Percentiles rank a stretch among this genome's conserved stretches.
Evolutionary conservation across 1,140 invertebrate species (phyloP).

Genomic region (Belonocnema kinseyi): DNA sequence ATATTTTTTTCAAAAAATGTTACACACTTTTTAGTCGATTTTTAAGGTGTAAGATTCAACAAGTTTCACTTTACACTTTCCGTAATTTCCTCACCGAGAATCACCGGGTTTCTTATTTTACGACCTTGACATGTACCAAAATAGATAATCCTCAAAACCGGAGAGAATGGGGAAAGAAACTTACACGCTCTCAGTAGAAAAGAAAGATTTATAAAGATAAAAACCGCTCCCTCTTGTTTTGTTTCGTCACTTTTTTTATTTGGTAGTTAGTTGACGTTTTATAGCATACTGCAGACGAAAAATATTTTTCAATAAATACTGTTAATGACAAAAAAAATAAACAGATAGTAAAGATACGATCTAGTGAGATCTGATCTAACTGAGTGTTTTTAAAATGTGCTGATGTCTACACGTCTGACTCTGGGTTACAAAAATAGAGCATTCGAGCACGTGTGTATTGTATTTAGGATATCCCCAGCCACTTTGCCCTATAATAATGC

Average conservation of each 20-base stretch:
- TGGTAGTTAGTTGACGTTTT: background rate
- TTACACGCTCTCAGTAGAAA: background rate
- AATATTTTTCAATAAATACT: background rate
- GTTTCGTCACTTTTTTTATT: background rate
- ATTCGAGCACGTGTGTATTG: slow-evolving; percentile 22
- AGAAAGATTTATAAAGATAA: background rate
- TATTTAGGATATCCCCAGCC: background rate
- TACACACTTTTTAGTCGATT: background rate
- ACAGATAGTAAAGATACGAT: background rate
- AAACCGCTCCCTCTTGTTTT: background rate
- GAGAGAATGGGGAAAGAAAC: background rate
- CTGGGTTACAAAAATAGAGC: slow-evolving; percentile 25
- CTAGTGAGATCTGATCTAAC: background rate
- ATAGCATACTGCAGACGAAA: background rate
- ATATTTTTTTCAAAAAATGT: too few species aligned
- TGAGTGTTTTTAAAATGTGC: slow-evolving; percentile 29
- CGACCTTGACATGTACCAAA: slow-evolving; percentile 20
- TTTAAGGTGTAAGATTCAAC: background rate
- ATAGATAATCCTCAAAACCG: background rate
- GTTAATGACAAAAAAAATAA: background rate
- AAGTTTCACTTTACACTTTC: background rate
- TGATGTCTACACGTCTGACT: slow-evolving; percentile 10
- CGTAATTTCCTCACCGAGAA: background rate
- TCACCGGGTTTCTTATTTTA: background rate
- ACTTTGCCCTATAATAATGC: background rate